These are phyloP conservation scores for Amphipyra tragopoginis DNA, from an alignment of 2,888 invertebrate species.

Conservation along the genomic window DNA sequence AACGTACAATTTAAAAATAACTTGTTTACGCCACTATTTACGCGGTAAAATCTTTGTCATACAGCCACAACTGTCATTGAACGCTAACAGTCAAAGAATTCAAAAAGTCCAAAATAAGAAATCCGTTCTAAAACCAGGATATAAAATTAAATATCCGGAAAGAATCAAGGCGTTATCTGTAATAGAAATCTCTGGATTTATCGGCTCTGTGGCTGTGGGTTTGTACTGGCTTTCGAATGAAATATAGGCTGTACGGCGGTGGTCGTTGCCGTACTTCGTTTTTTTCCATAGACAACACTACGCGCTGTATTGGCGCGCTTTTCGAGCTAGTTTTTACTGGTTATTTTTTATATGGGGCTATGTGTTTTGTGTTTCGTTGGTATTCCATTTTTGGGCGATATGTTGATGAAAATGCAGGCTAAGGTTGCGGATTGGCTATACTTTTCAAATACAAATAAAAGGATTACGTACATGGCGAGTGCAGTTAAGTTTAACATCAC, in stretches of 20 bases:
- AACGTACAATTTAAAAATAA: neutral
- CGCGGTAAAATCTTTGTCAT: neutral
- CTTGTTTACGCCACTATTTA: neutral
- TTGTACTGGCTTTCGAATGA: slow-evolving; percentile 80
- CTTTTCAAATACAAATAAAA: slow-evolving; percentile 16
- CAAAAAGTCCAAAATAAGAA: slow-evolving; percentile 75
- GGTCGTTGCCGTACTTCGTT: slow-evolving; percentile 65
- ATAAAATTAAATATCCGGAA: slow-evolving; percentile 88
- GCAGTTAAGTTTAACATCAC: slow-evolving; percentile 21
- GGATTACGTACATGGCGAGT: slow-evolving; percentile 6
- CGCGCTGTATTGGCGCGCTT: slow-evolving; percentile 70
- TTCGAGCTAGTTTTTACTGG: slow-evolving; percentile 58
- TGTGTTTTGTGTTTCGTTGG: slow-evolving; percentile 56
- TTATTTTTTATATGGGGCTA: slow-evolving; percentile 60
- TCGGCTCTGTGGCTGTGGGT: slow-evolving; percentile 80
- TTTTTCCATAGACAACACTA: slow-evolving; percentile 70
- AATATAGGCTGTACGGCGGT: slow-evolving; percentile 80
- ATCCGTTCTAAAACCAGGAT: slow-evolving; percentile 71
- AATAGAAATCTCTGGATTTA: slow-evolving; percentile 88
- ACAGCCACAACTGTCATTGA: slow-evolving; percentile 42
- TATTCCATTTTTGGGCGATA: slow-evolving; percentile 60
- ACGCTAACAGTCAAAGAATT: slow-evolving; percentile 48
- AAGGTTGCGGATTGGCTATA: slow-evolving; percentile 9
- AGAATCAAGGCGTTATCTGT: slow-evolving; percentile 86
- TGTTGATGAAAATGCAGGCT: slow-evolving; percentile 45